These are phyloP conservation scores for Paedocypris micromegethes DNA, from an alignment of 2,797 vertebrate genomes.

Conservation along the genomic window DNA sequence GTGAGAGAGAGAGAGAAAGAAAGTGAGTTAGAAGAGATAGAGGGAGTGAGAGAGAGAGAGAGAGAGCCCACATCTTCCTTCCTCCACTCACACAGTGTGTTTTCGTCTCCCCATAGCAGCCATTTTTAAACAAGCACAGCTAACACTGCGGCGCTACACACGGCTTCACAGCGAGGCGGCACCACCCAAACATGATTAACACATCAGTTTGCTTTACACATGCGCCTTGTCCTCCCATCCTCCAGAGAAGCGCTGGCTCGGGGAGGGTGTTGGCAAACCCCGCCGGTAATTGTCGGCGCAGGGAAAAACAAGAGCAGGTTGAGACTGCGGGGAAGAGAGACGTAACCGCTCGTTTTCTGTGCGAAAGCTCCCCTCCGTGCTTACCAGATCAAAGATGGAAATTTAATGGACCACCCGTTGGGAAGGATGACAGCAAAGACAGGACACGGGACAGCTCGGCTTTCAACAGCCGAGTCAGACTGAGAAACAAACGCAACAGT, in stretches of 20 bases:
- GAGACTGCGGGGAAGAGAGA: constrained; percentile 35
- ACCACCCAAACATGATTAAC: constrained; percentile 37
- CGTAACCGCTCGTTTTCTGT: constrained; percentile 42
- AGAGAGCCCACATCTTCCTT: not conserved
- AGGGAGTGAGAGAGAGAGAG: not conserved
- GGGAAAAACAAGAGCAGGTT: constrained; percentile 44
- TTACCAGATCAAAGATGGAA: constrained; percentile 38
- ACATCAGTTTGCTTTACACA: constrained; percentile 36
- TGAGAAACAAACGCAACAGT: constrained; percentile 6
- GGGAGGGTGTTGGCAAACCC: constrained; percentile 31
- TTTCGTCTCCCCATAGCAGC: constrained; percentile 26
- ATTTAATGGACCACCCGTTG: constrained; percentile 31
- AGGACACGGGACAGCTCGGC: constrained; percentile 24
- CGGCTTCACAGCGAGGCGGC: constrained; percentile 21
- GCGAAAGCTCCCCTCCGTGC: constrained; percentile 30
- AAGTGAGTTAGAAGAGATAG: not conserved
- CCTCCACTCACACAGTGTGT: not conserved
- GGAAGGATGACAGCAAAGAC: constrained; percentile 12
- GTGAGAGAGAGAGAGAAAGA: not conserved
- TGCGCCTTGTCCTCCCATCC: constrained; percentile 20
- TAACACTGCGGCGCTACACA: constrained; percentile 11
- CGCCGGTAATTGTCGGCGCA: constrained; percentile 42
- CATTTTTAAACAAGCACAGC: constrained; percentile 45
- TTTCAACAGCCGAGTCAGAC: constrained; percentile 14
- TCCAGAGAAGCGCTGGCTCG: constrained; percentile 14